phyloP scores from a whole-genome alignment of 1,140 invertebrate genomes.

The Hydropsyche tenuis region DNA sequence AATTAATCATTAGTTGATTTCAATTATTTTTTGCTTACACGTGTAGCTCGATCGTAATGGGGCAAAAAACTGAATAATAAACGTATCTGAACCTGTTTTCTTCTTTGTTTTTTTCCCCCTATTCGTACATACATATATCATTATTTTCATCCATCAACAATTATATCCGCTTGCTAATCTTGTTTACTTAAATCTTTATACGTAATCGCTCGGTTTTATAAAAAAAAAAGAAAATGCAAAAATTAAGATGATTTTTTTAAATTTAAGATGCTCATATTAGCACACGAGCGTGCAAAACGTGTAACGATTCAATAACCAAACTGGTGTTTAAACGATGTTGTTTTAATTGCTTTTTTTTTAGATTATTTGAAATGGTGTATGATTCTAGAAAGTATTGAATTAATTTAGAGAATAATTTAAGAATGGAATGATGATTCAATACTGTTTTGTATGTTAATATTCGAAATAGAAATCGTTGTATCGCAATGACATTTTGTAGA shows the following conservation, averaged over 20 bases:
- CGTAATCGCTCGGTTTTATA: neutral
- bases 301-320: constrained; percentile 2
- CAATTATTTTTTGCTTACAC: constrained; percentile 22
- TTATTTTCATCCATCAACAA: constrained; percentile 13
- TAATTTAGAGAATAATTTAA: neutral
- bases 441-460: neutral
- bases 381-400: neutral
- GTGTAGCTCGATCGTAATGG: constrained; percentile 8
- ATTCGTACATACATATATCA: neutral
- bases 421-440: neutral
- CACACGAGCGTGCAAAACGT: constrained; percentile 3
- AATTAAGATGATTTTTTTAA: too few species aligned
- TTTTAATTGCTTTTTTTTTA: constrained; percentile 4
- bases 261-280: neutral
- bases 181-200: constrained; percentile 14
- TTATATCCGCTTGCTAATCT: constrained; percentile 26
- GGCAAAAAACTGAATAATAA: constrained; percentile 5
- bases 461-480: neutral
- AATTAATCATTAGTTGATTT: constrained; percentile 26
- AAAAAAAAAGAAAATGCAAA: too few species aligned
- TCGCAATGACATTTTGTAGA: neutral
- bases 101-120: neutral
- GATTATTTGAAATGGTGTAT: neutral
- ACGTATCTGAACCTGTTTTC: constrained; percentile 4
- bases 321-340: neutral